Conservation (phyloP, 2,113 vertebrate species). For the Brienomyrus longianalis region DNA sequence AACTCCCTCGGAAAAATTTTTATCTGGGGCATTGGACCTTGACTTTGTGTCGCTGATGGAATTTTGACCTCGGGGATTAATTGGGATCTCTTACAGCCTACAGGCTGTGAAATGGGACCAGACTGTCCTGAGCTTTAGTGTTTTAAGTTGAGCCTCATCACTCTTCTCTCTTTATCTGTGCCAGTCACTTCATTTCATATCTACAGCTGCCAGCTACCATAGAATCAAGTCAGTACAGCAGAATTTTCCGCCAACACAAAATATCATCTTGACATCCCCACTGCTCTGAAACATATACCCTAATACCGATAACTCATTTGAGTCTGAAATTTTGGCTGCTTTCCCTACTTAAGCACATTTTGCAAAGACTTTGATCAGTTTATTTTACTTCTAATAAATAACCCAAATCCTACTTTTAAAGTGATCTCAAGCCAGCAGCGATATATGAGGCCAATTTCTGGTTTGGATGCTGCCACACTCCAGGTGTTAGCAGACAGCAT, state of each 20-base stretch:
- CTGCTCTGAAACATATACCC: background rate
- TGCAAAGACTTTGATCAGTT: background rate
- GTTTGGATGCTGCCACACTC: background rate
- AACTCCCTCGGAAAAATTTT: background rate
- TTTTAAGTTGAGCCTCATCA: background rate
- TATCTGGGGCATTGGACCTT: background rate
- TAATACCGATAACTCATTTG: background rate
- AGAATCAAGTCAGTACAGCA: background rate
- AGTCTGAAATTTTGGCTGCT: background rate
- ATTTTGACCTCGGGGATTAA: background rate
- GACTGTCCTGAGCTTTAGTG: background rate
- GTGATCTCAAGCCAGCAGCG: background rate
- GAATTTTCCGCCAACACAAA: background rate
- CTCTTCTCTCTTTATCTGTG: background rate
- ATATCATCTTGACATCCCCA: background rate
- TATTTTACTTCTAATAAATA: background rate
- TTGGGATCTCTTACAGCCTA: background rate
- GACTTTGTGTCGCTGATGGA: background rate
- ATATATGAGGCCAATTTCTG: background rate
- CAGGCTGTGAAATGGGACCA: background rate
- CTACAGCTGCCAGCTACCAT: background rate
- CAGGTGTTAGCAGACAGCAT: background rate
- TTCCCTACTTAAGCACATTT: background rate
- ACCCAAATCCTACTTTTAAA: background rate
- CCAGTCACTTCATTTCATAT: background rate